A percentile compares a stretch with the other conserved stretches of the same genome.
phyloP scores from a whole-genome alignment of 2,797 vertebrate species.

The Smutsia gigantea region DNA sequence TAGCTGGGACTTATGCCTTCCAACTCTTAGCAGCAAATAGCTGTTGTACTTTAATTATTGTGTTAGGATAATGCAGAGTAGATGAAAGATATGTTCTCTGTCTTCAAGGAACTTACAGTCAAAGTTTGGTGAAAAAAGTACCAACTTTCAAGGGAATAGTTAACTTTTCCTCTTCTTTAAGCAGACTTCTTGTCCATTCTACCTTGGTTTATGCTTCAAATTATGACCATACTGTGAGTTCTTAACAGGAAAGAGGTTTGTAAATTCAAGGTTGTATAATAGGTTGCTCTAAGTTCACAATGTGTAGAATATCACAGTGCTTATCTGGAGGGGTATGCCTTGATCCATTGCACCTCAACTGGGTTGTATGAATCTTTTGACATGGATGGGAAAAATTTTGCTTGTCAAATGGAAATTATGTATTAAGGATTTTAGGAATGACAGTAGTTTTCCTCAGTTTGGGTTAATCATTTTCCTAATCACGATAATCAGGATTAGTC shows the following conservation, averaged over 20 bases:
- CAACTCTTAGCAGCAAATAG: neutral
- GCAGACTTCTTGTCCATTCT: neutral
- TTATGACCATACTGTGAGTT: conserved; percentile 38
- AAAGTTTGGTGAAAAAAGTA: neutral
- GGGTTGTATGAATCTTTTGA: neutral
- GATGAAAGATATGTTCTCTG: neutral
- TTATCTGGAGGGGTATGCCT: neutral
- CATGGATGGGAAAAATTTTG: neutral
- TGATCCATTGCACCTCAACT: neutral
- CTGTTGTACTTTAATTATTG: neutral
- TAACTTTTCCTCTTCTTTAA: conserved; percentile 11
- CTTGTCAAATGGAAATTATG: neutral
- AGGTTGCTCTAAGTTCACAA: neutral
- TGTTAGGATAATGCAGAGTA: neutral
- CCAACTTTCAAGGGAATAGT: neutral
- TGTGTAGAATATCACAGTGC: neutral
- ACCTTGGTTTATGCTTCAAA: conserved; percentile 42
- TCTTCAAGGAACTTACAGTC: neutral
- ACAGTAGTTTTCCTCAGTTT: neutral
- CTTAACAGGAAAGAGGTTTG: neutral
- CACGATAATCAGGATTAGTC: neutral
- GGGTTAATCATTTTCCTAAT: neutral
- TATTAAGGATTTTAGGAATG: conserved; percentile 32
- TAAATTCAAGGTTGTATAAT: neutral
- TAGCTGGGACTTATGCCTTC: neutral